Conservation (phyloP, 2,797 vertebrate species). For the Psittacula derbiana region DNA sequence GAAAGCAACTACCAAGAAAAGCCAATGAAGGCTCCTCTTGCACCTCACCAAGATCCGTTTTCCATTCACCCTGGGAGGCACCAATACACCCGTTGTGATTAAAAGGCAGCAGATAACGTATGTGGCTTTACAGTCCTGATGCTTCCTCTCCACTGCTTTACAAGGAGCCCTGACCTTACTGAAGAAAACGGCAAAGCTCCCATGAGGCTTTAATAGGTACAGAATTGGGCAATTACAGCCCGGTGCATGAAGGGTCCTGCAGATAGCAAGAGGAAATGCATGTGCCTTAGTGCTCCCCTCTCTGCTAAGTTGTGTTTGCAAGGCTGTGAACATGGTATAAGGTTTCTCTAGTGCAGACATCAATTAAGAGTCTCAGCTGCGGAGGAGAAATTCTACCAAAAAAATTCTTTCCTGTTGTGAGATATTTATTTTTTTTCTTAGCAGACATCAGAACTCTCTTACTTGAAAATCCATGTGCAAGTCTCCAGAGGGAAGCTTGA, state of each 20-base stretch:
- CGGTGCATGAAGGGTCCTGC: neutral
- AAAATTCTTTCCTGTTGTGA: slow-evolving; percentile 44
- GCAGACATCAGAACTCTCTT: slow-evolving; percentile 46
- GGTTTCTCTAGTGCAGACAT: neutral
- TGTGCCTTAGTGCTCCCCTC: neutral
- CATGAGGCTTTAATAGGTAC: neutral
- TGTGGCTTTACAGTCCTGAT: neutral
- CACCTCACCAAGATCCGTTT: neutral
- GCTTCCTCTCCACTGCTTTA: neutral
- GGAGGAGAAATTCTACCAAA: slow-evolving; percentile 21
- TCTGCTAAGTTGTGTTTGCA: neutral
- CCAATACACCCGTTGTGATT: neutral
- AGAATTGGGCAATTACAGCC: neutral
- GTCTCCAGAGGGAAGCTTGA: slow-evolving; percentile 52
- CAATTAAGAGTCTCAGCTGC: neutral
- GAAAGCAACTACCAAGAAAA: neutral
- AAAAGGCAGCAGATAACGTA: neutral
- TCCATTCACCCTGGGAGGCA: neutral
- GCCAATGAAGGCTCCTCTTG: neutral
- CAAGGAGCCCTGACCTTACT: neutral
- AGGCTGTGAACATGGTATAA: neutral
- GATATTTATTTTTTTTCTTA: slow-evolving; percentile 24
- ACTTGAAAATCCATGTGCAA: slow-evolving; percentile 49
- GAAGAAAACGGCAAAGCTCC: neutral
- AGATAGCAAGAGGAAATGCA: neutral